These are phyloP conservation scores for Brachionus paranguensis DNA, from an alignment of 1,140 invertebrate species.

Conservation along the genomic window DNA sequence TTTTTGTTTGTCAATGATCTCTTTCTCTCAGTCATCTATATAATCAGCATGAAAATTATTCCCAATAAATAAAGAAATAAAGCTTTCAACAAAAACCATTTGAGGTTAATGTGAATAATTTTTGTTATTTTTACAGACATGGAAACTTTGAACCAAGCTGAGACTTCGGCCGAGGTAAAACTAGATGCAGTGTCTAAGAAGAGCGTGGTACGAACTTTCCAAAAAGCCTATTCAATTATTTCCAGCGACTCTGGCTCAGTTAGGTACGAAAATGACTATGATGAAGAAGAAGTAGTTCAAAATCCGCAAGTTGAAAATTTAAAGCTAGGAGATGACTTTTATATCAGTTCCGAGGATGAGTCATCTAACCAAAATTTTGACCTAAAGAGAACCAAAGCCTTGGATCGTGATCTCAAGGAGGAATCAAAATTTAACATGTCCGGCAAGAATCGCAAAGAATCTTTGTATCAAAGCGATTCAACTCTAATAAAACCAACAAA, in stretches of 20 bases:
- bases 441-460: neutral
- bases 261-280: neutral
- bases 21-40: neutral
- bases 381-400: neutral
- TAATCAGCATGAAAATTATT: neutral
- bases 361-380: neutral
- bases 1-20: neutral
- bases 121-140: neutral
- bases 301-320: neutral
- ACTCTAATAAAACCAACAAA: neutral
- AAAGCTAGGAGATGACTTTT: conserved; percentile 2
- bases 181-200: neutral
- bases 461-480: neutral
- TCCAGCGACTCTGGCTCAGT: neutral
- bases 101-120: neutral
- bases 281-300: neutral
- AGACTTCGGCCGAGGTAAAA: neutral
- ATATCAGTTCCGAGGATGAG: conserved; percentile 20
- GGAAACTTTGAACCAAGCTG: neutral
- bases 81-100: neutral
- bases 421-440: conserved; percentile 25
- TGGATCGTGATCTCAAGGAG: neutral
- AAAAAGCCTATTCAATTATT: neutral
- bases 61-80: neutral
- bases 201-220: neutral